phyloP scores from a whole-genome alignment of 2,113 vertebrate species.

The Isurus oxyrinchus region DNA sequence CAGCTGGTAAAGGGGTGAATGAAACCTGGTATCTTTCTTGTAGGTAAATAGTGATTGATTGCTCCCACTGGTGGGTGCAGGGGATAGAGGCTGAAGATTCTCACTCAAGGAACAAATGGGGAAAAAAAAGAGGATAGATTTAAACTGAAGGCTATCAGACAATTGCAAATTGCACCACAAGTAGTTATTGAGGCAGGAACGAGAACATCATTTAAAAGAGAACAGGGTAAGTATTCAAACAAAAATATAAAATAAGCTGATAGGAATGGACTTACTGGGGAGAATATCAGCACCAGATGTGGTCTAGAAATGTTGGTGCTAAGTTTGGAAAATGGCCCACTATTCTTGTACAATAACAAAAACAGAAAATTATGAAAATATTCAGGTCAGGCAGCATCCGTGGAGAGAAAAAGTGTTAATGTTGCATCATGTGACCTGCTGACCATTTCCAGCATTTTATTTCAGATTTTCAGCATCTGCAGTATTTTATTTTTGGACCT shows the following conservation, averaged over 20 bases:
- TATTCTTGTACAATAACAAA: background rate
- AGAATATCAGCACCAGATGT: too few species aligned
- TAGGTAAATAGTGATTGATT: background rate
- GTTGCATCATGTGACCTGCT: too few species aligned
- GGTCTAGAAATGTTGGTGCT: background rate
- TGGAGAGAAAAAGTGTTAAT: background rate
- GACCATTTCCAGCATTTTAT: too few species aligned
- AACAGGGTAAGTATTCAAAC: background rate
- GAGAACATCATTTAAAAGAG: background rate
- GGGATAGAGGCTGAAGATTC: too few species aligned
- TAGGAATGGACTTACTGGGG: too few species aligned
- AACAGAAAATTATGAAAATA: background rate
- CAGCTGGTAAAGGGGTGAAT: too few species aligned
- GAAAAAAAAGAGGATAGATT: background rate
- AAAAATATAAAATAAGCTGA: background rate
- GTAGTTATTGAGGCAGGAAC: background rate
- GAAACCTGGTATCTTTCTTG: background rate
- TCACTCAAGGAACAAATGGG: background rate
- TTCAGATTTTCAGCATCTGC: too few species aligned
- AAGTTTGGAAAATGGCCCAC: too few species aligned
- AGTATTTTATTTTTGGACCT: too few species aligned
- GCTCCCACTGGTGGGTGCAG: background rate
- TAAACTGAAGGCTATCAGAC: too few species aligned
- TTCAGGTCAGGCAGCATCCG: background rate
- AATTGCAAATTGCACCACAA: background rate